These are phyloP conservation scores for Diaprepes abbreviatus DNA, from an alignment of 2,888 invertebrate species.

Conservation along the genomic window DNA sequence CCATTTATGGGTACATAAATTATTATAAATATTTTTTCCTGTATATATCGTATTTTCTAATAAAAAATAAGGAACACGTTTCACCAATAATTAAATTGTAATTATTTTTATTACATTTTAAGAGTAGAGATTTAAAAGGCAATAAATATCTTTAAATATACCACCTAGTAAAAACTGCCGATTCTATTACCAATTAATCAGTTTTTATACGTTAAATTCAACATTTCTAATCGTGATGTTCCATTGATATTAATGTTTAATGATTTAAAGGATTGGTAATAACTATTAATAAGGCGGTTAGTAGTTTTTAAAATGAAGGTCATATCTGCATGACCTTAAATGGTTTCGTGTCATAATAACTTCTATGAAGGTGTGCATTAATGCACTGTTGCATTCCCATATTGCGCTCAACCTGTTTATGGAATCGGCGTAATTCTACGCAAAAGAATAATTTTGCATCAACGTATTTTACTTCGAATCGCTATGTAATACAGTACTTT, in stretches of 20 bases:
- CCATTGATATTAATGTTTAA: slow-evolving; percentile 4
- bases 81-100: too few relatives aligned
- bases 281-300: slow-evolving; percentile 1
- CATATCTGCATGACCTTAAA: slow-evolving; percentile 8
- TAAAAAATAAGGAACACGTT: too few relatives aligned
- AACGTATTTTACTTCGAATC: too few relatives aligned
- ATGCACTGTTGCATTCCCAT: slow-evolving; percentile 14
- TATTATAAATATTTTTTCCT: too few relatives aligned
- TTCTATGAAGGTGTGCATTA: slow-evolving; percentile 17
- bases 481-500: too few relatives aligned
- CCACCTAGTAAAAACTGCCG: background rate
- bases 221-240: slow-evolving; percentile 20
- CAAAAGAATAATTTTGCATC: too few relatives aligned
- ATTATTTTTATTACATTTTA: background rate
- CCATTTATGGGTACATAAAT: too few relatives aligned
- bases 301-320: slow-evolving; percentile 15
- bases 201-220: background rate
- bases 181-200: background rate
- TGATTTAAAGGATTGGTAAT: background rate
- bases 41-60: too few relatives aligned
- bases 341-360: slow-evolving; percentile 13
- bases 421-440: background rate
- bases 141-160: background rate
- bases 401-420: slow-evolving; percentile 6
- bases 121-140: background rate